Conservation (phyloP, 2,113 vertebrate species). For the Hylia prasina region DNA sequence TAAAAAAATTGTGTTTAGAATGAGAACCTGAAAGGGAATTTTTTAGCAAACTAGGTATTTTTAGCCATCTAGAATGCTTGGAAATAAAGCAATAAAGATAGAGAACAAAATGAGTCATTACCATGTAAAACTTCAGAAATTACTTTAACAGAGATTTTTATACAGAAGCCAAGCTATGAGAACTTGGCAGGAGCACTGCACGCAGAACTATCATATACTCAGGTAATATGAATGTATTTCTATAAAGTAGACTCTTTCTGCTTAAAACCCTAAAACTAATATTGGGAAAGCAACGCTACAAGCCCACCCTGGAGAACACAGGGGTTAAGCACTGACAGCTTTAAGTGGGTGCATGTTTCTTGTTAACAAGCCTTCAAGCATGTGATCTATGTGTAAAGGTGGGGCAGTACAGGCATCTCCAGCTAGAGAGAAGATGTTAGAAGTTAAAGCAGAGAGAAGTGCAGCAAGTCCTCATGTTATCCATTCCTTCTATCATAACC, state of each 20-base stretch:
- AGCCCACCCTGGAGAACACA: background rate
- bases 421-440: background rate
- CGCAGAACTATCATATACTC: background rate
- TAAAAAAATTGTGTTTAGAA: slow-evolving; percentile 31
- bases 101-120: background rate
- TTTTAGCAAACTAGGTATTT: slow-evolving; percentile 29
- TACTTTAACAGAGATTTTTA: background rate
- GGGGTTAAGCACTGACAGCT: background rate
- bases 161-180: background rate
- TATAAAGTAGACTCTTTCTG: background rate
- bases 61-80: background rate
- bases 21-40: slow-evolving; percentile 28
- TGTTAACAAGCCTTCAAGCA: background rate
- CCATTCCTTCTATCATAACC: background rate
- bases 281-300: background rate
- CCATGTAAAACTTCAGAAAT: slow-evolving; percentile 12
- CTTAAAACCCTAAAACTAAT: background rate
- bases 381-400: background rate
- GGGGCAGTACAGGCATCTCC: background rate
- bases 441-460: background rate
- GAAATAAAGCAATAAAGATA: background rate
- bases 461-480: background rate
- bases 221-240: background rate
- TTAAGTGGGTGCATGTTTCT: background rate
- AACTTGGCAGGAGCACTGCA: background rate